Conservation (phyloP, 2,888 invertebrate species). For the Tipula lateralis region DNA sequence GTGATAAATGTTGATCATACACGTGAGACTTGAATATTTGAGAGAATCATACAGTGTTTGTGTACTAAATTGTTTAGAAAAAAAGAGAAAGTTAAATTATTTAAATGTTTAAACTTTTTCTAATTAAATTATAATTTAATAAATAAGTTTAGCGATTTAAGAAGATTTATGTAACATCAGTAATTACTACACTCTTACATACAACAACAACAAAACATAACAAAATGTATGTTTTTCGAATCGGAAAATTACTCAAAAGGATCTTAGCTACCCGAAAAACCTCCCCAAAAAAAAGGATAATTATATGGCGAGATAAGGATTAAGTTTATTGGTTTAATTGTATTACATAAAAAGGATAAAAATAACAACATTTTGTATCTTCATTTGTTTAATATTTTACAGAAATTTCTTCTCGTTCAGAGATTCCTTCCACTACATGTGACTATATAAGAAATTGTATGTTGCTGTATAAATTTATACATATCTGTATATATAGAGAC, state of each 20-base stretch:
- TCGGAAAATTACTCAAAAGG: slow-evolving; percentile 13
- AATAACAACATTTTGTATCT: not conserved
- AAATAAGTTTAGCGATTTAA: not conserved
- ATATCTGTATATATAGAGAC: too few species aligned
- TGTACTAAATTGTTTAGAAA: too few species aligned
- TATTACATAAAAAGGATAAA: not conserved
- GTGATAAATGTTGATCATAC: too few species aligned
- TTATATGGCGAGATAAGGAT: slow-evolving; percentile 28
- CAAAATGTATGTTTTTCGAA: not conserved
- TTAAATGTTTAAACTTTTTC: too few species aligned
- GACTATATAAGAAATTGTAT: not conserved
- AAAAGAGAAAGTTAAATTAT: too few species aligned
- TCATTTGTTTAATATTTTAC: slow-evolving; percentile 11
- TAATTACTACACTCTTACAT: not conserved
- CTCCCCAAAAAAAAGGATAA: not conserved
- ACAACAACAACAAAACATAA: not conserved
- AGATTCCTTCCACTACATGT: not conserved
- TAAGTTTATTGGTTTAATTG: slow-evolving; percentile 30
- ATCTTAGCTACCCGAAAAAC: not conserved
- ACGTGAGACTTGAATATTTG: too few species aligned
- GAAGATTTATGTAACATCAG: not conserved
- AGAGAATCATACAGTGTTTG: too few species aligned
- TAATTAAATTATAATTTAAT: not conserved
- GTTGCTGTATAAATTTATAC: not conserved
- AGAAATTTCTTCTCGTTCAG: not conserved